Evolutionary conservation across 92 coral and sea anemone species (phyloP), one percentile per base, ranked within the genome.

Genomic region (Umimayanthus kanabou): DNA sequence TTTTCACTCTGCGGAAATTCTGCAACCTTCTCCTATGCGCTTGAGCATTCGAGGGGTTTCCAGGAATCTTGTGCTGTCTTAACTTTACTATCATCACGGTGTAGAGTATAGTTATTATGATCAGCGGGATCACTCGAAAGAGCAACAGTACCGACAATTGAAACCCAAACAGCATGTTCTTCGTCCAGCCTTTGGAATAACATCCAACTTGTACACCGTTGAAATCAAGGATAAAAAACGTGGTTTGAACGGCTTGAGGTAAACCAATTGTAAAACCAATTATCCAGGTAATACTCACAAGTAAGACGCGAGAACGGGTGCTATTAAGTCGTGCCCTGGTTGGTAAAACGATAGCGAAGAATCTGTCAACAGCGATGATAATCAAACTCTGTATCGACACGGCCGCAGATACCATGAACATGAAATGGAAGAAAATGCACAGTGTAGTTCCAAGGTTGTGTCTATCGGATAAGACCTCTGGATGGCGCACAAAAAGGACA

Each of bases 271-370:
- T 15, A 15, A 80, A 65, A 22, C 73, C 85, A n/a, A 80, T n/a
- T 26, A 80, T 25, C 85, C 85, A 80, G 29, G 73, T 80, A 61
- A 65, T 39, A 57, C 39, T 55, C 18, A 64, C 53, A 3, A 80
- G 85, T 22, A 80, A 23, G 9, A 37, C 39, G 26, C 73, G 72
- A 33, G 45, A 7, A 28, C 85, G 85, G 15, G 50, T 80, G 43
- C 67, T 40, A 20, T 8, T 18, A 23, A 58, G 11, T 20, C 85
- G 85, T 80, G 42, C 25, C 28, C 50, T 39, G 23, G 85, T 80
- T 22, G 85, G 85, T 57, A 58, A 61, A 80, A 80, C 85, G 85
- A 80, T 80, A 18, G 85, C 85, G 33, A 29, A 80, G 85, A 80
- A 80, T 69, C 85, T 80, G 50, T 80, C 85, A 37, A 80, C 53